phyloP scores from a whole-genome alignment of 2,113 vertebrate genomes.

The Vidua chalybeata region DNA sequence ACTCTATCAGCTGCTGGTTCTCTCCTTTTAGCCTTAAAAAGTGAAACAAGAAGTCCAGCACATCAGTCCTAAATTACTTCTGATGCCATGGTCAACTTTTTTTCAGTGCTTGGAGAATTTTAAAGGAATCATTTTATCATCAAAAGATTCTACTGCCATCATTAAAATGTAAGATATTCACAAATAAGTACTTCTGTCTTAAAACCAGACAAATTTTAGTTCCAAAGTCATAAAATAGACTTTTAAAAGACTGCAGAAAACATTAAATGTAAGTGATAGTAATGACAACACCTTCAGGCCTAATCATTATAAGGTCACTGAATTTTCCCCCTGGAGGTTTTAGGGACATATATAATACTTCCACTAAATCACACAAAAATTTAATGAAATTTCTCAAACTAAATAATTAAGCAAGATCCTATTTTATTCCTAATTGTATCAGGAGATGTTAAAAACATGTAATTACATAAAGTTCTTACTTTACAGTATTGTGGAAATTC shows the following conservation, averaged over 20 bases:
- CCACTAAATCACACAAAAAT: neutral
- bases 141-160: neutral
- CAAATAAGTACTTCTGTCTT: neutral
- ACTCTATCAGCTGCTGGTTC: conserved; percentile 78
- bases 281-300: neutral
- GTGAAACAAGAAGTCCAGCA: neutral
- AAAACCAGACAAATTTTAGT: neutral
- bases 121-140: neutral
- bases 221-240: neutral
- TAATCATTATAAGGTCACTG: neutral
- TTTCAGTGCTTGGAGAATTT: neutral
- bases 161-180: neutral
- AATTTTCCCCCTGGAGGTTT: neutral
- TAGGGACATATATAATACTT: neutral
- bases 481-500: neutral
- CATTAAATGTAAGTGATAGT: neutral
- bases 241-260: neutral
- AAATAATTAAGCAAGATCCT: neutral
- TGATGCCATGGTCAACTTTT: neutral
- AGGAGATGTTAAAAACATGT: rapidly evolving
- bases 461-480: neutral
- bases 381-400: neutral
- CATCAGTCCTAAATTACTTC: neutral
- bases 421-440: neutral
- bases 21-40: conserved; percentile 79